Base-by-base conservation (phyloP, 2,797 vertebrate genomes). In the Anableps anableps region DNA sequence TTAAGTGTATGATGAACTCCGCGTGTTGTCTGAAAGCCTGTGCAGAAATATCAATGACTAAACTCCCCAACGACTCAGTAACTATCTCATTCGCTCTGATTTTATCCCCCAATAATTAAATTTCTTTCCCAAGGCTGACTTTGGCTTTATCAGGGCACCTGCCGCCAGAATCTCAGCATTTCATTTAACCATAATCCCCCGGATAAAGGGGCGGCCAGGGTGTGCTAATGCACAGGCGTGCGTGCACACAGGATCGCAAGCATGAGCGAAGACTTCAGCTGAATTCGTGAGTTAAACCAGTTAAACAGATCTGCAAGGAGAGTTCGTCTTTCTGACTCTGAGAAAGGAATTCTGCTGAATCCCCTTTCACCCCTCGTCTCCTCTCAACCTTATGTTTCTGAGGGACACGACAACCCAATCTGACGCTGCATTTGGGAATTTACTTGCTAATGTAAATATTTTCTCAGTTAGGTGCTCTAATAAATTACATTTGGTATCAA, bases 71-170 rank as follows among this genome's bases (percentile, higher is more conserved):
- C 80, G 88, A 93, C 83, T 80, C 80, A 17, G 89, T 90, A 92
- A 94, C 92, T 88, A 94, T 94, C 93, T 92, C 81, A 75, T 85
- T 81, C 36, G 29, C 88, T 85, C 88, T 85, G 94, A 95, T 95
- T 94, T 95, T 95, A 94, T 95, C 94, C 90, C 41, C 78, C 89
- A 93, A 93, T 93, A 94, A 95, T 95, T 95, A 94, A 94, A 95
- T 95, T 94, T 89, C 88, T 89, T 84, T 91, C 86, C 86, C 85
- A 90, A 91, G 55, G 62, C 86, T 26, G 87, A 89, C 89, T 88
- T 86, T 79, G 23, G 90, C 89, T 93, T 93, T 92, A 94, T 95
- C 91, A n/a, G 76, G 68, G 60, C 53, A 75, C 90, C 86, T 77
- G 50, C 85, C 74, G 80, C 87, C 86, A 86, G 87, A 89, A 95